Evolutionary conservation across 2,888 invertebrate species (phyloP).

Genomic region (Spodoptera littoralis): DNA sequence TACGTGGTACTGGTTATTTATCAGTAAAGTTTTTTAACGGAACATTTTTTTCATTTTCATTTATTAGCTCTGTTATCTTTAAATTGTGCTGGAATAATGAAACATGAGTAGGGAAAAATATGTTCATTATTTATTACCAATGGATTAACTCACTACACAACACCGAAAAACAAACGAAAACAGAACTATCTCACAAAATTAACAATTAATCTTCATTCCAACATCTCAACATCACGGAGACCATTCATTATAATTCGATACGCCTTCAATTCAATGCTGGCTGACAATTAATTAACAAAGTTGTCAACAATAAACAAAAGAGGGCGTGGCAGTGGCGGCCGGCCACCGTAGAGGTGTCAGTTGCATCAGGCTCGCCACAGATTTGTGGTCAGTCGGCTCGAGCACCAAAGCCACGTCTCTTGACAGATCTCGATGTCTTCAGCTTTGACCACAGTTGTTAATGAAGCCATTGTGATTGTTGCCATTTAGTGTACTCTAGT

Average conservation of each 20-base stretch:
- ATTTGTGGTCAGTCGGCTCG: slow-evolving; percentile 82
- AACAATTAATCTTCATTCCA: slow-evolving; percentile 43
- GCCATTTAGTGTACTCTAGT: slow-evolving; percentile 10
- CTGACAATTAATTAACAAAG: slow-evolving; percentile 75
- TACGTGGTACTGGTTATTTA: slow-evolving; percentile 51
- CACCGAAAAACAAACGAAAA: slow-evolving; percentile 6
- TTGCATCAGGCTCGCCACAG: slow-evolving; percentile 76
- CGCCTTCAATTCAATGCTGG: slow-evolving; percentile 52
- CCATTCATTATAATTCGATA: slow-evolving; percentile 46
- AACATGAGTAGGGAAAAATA: too few species aligned
- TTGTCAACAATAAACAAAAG: slow-evolving; percentile 81
- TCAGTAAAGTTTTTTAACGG: slow-evolving; percentile 38
- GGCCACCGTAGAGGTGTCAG: slow-evolving; percentile 75
- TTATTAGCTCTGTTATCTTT: slow-evolving; percentile 35
- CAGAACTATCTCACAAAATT: slow-evolving; percentile 30
- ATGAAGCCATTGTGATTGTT: slow-evolving; percentile 65
- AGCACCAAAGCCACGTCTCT: slow-evolving; percentile 67
- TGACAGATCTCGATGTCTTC: slow-evolving; percentile 69
- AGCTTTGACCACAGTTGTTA: slow-evolving; percentile 71
- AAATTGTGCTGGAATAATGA: slow-evolving; percentile 13
- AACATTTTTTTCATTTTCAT: slow-evolving; percentile 37
- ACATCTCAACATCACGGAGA: slow-evolving; percentile 23
- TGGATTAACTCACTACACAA: too few species aligned
- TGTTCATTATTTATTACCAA: too few species aligned
- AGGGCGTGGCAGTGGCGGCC: slow-evolving; percentile 74